phyloP scores from a whole-genome alignment of 2,888 invertebrate species.

The Ophioninae sp. region DNA sequence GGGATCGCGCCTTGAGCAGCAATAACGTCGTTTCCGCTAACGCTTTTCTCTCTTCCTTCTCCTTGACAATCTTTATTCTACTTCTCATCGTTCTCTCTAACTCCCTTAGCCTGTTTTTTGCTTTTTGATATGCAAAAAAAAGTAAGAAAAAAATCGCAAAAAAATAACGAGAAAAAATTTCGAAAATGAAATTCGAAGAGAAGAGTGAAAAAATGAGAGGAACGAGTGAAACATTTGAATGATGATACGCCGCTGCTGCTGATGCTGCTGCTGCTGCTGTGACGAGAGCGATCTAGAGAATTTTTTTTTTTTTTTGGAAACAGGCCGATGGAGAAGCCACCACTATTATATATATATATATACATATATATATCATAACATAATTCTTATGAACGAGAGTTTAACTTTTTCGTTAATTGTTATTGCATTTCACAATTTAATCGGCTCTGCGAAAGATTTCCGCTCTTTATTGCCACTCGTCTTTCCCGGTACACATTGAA shows the following conservation, averaged over 20 bases:
- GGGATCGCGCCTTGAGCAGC: constrained; percentile 24
- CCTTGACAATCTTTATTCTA: constrained; percentile 33
- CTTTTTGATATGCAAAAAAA: constrained; percentile 25
- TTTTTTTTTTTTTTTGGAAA: constrained; percentile 40
- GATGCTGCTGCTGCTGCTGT: constrained; percentile 27
- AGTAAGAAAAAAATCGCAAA: constrained; percentile 22
- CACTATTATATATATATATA: constrained; percentile 24
- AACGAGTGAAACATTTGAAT: too few relatives aligned
- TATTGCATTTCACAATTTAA: constrained; percentile 59
- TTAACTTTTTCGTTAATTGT: constrained; percentile 49
- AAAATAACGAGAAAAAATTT: constrained; percentile 19
- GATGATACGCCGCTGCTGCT: background rate
- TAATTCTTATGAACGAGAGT: constrained; percentile 46
- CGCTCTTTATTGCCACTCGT: constrained; percentile 48
- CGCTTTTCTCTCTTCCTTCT: constrained; percentile 43
- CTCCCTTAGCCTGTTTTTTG: constrained; percentile 56
- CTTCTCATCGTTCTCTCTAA: constrained; percentile 36
- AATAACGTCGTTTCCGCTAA: constrained; percentile 45
- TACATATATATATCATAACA: constrained; percentile 14
- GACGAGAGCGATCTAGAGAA: constrained; percentile 40
- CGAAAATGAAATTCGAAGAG: constrained; percentile 24
- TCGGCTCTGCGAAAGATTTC: constrained; percentile 56
- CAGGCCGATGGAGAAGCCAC: constrained; percentile 56
- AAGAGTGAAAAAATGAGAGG: constrained; percentile 9
- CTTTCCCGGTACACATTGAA: constrained; percentile 47